Evolutionary conservation across 92 coral and sea anemone species (phyloP), one percentile per base, ranked within the genome.

Genomic region (Paragorgia papillata): DNA sequence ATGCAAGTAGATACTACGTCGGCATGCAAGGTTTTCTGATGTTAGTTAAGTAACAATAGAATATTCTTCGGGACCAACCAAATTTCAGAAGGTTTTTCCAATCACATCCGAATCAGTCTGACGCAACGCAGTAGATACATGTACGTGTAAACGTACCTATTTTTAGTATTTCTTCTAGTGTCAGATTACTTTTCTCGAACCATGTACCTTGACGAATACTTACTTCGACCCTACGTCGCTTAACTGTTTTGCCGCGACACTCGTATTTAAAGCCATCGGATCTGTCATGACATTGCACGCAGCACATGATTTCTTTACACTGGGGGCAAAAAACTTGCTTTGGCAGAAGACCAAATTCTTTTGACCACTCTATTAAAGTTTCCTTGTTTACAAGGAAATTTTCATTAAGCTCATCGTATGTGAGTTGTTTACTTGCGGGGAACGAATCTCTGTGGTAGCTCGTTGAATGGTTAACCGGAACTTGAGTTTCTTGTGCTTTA

Each of bases 201-300:
- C 41, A 62, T 7, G 41, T 62, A n/a, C 19, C 19, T 3, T 33
- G 46, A 5, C 69, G 10, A 3, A 34, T 62, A n/a, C 69, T 34
- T 7, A 3, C 27, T 37, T 63, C 69, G 3, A 63, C 69, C 24
- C 69, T 31, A 33, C 33, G 69, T 31, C 48, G 69, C 48, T 63
- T 63, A 20, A 20, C 26, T 35, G 69, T 35, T 10, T 32, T 14
- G 10, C 26, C 14, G 33, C 69, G 69, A 35, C 69, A 63, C 26
- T 31, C 69, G 69, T 63, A 63, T 27, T 63, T 63, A 33, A 63
- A 63, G 25, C 69, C 46, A 63, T 63, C 69, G 12, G 69, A 63
- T 63, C 46, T 63, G 25, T 63, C 44, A 8, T 31, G 13, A 27
- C 69, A 63, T 3, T 9, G 7, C 26, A 48, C 33, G 48, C 69